Evolutionary conservation across 2,797 vertebrate genomes (phyloP).

Genomic region (Megalops cyprinoides): DNA sequence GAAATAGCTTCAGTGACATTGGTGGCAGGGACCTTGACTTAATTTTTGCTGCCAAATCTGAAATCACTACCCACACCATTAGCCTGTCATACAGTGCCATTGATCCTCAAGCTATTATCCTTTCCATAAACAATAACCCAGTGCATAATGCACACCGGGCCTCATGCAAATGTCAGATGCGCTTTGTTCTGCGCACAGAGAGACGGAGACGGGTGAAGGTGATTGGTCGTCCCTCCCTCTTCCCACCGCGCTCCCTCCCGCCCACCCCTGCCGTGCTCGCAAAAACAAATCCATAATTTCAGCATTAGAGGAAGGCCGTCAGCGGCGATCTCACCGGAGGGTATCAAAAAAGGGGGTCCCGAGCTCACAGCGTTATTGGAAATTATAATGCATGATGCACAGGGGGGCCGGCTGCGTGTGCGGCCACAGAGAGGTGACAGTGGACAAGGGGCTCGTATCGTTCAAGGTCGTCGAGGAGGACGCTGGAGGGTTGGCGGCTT

Average conservation of each 20-base stretch:
- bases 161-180: slow-evolving; percentile 19
- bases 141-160: background rate
- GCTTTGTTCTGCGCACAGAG: slow-evolving; percentile 31
- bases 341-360: slow-evolving; percentile 26
- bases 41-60: slow-evolving; percentile 42
- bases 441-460: slow-evolving; percentile 14
- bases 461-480: slow-evolving; percentile 38
- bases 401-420: background rate
- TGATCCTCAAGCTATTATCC: slow-evolving; percentile 40
- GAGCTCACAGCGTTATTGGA: slow-evolving; percentile 33
- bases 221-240: slow-evolving; percentile 13
- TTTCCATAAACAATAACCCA: slow-evolving; percentile 41
- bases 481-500: background rate
- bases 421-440: background rate
- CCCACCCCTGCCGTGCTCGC: slow-evolving; percentile 27
- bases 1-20: slow-evolving; percentile 34
- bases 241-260: slow-evolving; percentile 33
- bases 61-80: slow-evolving; percentile 43
- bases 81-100: slow-evolving; percentile 47
- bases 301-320: slow-evolving; percentile 30
- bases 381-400: slow-evolving; percentile 25
- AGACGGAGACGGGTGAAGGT: slow-evolving; percentile 30
- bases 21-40: slow-evolving; percentile 38
- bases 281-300: slow-evolving; percentile 41
- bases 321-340: slow-evolving; percentile 13